phyloP scores from a whole-genome alignment of 2,113 vertebrate species.

The Gadus chalcogrammus region DNA sequence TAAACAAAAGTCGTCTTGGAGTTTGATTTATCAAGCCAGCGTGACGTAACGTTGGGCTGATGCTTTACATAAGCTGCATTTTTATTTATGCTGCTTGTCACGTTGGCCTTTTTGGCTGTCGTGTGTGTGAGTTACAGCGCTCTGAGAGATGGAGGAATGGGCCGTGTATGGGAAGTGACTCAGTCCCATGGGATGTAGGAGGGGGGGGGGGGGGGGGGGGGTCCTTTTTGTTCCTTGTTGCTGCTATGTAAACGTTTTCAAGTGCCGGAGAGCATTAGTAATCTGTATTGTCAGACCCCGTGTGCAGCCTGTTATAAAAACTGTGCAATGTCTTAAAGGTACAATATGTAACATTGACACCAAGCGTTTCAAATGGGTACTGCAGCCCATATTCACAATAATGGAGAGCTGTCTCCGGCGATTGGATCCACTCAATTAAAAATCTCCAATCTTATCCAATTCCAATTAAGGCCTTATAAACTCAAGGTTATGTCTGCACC shows the following conservation, averaged over 20 bases:
- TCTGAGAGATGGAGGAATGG: conserved; percentile 24
- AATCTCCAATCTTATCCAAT: too few species aligned
- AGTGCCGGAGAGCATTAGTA: conserved; percentile 1
- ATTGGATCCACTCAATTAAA: too few species aligned
- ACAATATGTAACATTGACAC: too few species aligned
- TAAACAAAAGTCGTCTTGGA: not conserved
- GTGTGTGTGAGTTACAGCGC: conserved; percentile 34
- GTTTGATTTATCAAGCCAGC: conserved; percentile 10
- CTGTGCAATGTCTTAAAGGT: too few species aligned
- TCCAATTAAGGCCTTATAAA: too few species aligned
- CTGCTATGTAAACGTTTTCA: conserved; percentile 6
- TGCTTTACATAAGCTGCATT: conserved; percentile 26
- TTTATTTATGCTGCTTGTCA: conserved; percentile 38
- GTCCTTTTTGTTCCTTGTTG: conserved; percentile 7
- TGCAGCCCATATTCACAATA: too few species aligned
- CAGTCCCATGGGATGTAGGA: conserved; percentile 15
- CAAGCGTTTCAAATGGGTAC: too few species aligned
- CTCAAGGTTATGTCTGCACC: too few species aligned
- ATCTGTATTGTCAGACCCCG: not conserved
- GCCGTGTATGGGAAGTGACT: conserved; percentile 9
- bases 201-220: conserved; percentile 28
- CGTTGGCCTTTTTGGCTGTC: conserved; percentile 25
- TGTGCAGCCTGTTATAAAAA: not conserved
- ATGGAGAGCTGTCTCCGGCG: too few species aligned
- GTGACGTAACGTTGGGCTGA: conserved; percentile 14